Evolutionary conservation across 2,888 invertebrate species (phyloP).

Genomic region (Idaea dimidiata): DNA sequence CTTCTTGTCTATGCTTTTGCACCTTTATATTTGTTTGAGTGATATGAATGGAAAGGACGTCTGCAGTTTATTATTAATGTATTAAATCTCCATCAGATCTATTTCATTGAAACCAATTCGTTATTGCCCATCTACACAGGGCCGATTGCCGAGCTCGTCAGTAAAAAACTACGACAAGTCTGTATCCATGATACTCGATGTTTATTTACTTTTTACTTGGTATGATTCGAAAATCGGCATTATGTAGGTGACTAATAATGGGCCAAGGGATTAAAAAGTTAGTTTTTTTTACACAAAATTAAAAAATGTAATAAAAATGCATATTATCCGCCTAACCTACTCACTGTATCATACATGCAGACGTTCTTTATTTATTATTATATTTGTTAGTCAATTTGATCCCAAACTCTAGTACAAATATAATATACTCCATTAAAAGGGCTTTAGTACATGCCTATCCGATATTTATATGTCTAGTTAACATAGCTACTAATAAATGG

Average conservation of each 20-base stretch:
- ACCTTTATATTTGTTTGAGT: constrained; percentile 39
- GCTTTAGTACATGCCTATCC: background rate
- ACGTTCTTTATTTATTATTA: constrained; percentile 23
- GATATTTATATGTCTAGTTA: constrained; percentile 23
- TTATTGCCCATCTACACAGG: too few relatives aligned
- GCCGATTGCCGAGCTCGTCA: too few relatives aligned
- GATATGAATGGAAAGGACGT: constrained; percentile 6
- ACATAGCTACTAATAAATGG: constrained; percentile 11
- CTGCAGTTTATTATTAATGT: background rate
- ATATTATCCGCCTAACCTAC: background rate
- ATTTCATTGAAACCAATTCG: background rate
- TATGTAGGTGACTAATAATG: too few relatives aligned
- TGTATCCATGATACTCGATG: too few relatives aligned
- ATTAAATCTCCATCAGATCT: background rate
- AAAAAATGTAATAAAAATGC: background rate
- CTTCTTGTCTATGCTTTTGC: constrained; percentile 31
- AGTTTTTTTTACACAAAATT: too few relatives aligned
- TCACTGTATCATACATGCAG: constrained; percentile 17
- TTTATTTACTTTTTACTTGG: too few relatives aligned
- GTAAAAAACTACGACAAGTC: too few relatives aligned
- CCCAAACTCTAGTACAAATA: constrained; percentile 65
- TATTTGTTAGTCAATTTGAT: constrained; percentile 53
- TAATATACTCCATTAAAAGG: constrained; percentile 12
- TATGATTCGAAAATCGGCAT: too few relatives aligned
- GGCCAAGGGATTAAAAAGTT: too few relatives aligned